Evolutionary conservation across 2,888 invertebrate genomes (phyloP).

Genomic region (Mellilla xanthometata): DNA sequence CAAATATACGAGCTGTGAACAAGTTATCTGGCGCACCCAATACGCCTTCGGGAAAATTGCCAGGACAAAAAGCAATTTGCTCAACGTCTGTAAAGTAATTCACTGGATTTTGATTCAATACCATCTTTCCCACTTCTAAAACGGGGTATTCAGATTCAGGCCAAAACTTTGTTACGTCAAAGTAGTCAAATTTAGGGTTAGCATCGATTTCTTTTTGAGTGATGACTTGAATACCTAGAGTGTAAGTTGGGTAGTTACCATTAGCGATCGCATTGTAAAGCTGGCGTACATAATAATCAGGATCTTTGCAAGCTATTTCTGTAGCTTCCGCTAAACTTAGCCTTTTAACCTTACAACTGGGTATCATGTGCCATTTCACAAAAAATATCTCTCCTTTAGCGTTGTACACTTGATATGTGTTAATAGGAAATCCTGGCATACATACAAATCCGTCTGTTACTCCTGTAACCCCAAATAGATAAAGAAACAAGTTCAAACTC

Average conservation of each 20-base stretch:
- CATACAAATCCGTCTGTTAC: slow-evolving; percentile 94
- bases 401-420: slow-evolving; percentile 94
- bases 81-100: slow-evolving; percentile 96
- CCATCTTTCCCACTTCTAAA: slow-evolving; percentile 89
- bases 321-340: slow-evolving; percentile 85
- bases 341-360: slow-evolving; percentile 92
- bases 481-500: slow-evolving; percentile 89
- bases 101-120: slow-evolving; percentile 90
- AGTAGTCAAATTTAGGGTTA: slow-evolving; percentile 90
- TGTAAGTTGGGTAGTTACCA: slow-evolving; percentile 88
- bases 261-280: slow-evolving; percentile 91
- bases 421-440: slow-evolving; percentile 96
- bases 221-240: slow-evolving; percentile 91
- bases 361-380: slow-evolving; percentile 94
- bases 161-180: slow-evolving; percentile 95
- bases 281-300: slow-evolving; percentile 93
- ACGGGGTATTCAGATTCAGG: slow-evolving; percentile 88
- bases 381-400: slow-evolving; percentile 85
- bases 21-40: slow-evolving; percentile 94
- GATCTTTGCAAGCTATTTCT: slow-evolving; percentile 86
- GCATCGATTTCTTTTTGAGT: slow-evolving; percentile 89
- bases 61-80: slow-evolving; percentile 92
- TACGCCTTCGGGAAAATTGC: slow-evolving; percentile 93
- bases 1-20: slow-evolving; percentile 90
- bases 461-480: slow-evolving; percentile 93